Base-by-base conservation (phyloP, 2,888 invertebrate species). In the Boloria selene region DNA sequence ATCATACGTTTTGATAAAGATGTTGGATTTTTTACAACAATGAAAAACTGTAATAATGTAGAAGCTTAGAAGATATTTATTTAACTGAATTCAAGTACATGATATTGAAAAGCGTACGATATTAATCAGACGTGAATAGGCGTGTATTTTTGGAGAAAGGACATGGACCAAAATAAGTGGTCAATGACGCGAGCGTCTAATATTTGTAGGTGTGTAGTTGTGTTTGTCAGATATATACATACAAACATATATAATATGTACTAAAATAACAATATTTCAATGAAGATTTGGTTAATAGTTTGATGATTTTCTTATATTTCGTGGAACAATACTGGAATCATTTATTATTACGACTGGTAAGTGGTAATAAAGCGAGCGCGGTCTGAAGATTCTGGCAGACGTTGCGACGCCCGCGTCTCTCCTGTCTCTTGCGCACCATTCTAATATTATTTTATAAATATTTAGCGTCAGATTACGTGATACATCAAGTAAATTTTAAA, bases 111-210 rank as follows among this genome's bases (percentile, higher is more conserved):
- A 65, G 61, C 47, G 22, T 63, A 60, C 42, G 50, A 61, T 61
- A 70, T 70, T 68, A 70, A 70, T 68, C 70, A 70, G 70, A 42
- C 64, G 65, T 65, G 70, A 69, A 69, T 67, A 70, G 64, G 72
- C 65, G 69, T 69, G 70, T 84, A 83, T 85, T 84, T 86, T 81
- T 86, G 83, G 83, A 83, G 83, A 87, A 86, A 87, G 83, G 84
- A 82, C 82, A 82, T 77, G 75, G 79, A 82, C 86, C 77, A 77
- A 87, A 89, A 88, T 88, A 88, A 85, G 79, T 80, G 82, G 79
- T 84, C 84, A 84, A 79, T 85, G 87, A 87, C 86, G 87, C 76
- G 79, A 70, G 70, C 73, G 73, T 69, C 70, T 69, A 50, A 38
- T 31, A 31, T 50, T 59, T 14, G 47, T 38, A 50, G 49, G 14